Percentiles rank a stretch among this genome's conserved stretches.
Evolutionary conservation across 2,113 vertebrate genomes (phyloP).

Genomic region (Ondatra zibethicus): DNA sequence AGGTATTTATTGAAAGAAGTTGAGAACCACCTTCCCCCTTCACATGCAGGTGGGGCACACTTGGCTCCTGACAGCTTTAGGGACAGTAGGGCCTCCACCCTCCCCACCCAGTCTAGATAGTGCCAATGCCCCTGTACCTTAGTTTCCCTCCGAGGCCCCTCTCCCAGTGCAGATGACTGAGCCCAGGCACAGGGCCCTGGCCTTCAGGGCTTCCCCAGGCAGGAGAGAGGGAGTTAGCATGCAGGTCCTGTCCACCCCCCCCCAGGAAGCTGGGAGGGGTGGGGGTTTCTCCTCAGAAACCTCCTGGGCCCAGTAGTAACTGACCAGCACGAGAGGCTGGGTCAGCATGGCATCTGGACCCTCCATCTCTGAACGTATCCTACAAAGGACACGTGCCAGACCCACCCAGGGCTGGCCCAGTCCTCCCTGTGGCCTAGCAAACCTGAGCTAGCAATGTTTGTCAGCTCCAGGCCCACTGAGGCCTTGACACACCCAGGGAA

Average conservation of each 20-base stretch:
- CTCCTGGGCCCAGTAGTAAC: neutral
- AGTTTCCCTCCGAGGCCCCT: neutral
- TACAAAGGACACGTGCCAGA: neutral
- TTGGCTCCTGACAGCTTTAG: slow-evolving; percentile 9
- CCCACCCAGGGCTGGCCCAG: neutral
- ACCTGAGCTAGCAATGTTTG: neutral
- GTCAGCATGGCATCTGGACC: neutral
- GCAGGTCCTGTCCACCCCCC: neutral
- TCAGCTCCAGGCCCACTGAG: neutral
- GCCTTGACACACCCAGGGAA: neutral
- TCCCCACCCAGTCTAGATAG: neutral
- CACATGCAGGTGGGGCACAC: slow-evolving; percentile 76
- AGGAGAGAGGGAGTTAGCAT: slow-evolving; percentile 3
- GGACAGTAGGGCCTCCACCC: neutral
- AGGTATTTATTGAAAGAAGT: slow-evolving; percentile 78
- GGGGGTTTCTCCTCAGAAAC: neutral
- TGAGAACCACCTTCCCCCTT: slow-evolving; percentile 54
- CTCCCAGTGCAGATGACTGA: neutral
- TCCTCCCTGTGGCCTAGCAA: neutral
- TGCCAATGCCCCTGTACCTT: neutral
- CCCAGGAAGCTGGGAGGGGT: neutral
- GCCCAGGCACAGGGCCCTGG: neutral
- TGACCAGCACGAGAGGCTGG: neutral
- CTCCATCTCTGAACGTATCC: neutral
- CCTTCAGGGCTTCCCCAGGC: neutral